Evolutionary conservation across 23 tunicate species (phyloP).

Genomic region (Styela clava): DNA sequence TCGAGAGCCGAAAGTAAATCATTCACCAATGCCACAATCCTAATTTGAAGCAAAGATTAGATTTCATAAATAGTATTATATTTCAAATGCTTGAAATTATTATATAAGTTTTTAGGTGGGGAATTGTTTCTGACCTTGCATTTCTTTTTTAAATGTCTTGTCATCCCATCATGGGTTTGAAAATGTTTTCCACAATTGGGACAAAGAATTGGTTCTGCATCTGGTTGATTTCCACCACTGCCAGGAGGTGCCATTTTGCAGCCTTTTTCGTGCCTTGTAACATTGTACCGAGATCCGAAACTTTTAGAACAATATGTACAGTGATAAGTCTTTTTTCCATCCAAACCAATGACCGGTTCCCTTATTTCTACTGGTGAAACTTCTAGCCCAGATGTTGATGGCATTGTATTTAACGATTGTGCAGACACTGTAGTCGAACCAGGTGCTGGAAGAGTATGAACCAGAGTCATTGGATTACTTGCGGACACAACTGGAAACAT

Average conservation of each 20-base stretch:
- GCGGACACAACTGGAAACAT: conserved; percentile 20
- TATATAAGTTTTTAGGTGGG: too few relatives aligned
- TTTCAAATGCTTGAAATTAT: too few relatives aligned
- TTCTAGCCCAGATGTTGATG: conserved; percentile 16
- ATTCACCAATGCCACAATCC: too few relatives aligned
- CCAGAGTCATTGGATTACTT: conserved; percentile 19
- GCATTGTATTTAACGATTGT: conserved; percentile 22
- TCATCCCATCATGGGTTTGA: conserved; percentile 25
- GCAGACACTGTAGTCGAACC: conserved; percentile 26
- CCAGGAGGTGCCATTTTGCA: conserved; percentile 55
- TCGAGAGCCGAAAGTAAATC: too few relatives aligned
- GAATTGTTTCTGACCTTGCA: conserved; percentile 19
- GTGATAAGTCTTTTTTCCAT: conserved; percentile 2
- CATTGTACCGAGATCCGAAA: conserved; percentile 89
- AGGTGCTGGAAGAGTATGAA: conserved; percentile 26
- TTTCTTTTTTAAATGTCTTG: conserved; percentile 17
- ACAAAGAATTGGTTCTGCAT: conserved; percentile 12
- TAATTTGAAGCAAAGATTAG: too few relatives aligned
- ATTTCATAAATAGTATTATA: too few relatives aligned
- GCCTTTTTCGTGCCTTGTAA: conserved; percentile 84
- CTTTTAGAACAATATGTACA: conserved; percentile 54
- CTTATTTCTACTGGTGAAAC: not conserved
- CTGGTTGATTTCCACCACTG: conserved; percentile 13
- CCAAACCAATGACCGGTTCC: not conserved
- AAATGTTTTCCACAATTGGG: conserved; percentile 36